phyloP scores from a whole-genome alignment of 2,888 invertebrate species.

The Deilephila porcellus region DNA sequence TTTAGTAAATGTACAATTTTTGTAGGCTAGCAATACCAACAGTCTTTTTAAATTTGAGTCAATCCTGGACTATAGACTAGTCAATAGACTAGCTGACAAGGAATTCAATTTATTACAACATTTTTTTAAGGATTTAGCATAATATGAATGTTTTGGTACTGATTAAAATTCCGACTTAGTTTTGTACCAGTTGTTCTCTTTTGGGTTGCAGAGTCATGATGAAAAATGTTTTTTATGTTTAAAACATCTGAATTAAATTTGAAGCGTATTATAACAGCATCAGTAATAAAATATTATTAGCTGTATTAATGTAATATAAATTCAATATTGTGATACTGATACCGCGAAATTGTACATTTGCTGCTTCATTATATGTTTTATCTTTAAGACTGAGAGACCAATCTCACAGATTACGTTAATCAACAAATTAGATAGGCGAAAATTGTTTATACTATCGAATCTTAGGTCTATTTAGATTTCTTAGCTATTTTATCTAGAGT shows the following conservation, averaged over 20 bases:
- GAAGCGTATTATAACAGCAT: no score
- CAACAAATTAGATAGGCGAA: conserved; percentile 17
- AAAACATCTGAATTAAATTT: no score
- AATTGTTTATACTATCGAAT: conserved; percentile 12
- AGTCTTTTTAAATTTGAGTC: neutral
- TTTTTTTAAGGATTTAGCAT: no score
- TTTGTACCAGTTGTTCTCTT: no score
- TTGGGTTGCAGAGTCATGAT: no score
- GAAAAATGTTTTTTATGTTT: no score
- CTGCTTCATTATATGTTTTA: conserved; percentile 17
- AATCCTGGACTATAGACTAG: no score
- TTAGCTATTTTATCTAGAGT: neutral
- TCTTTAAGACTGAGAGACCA: conserved; percentile 33
- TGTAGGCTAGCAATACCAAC: neutral
- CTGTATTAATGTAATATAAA: no score
- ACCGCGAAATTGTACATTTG: neutral
- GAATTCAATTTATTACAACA: neutral
- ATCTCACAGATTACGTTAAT: conserved; percentile 33
- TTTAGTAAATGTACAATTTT: conserved; percentile 10
- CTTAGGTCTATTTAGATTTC: conserved; percentile 4
- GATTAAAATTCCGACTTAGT: no score
- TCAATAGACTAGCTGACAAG: neutral
- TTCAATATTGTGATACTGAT: no score
- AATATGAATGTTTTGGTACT: no score
- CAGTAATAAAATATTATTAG: no score